Evolutionary conservation across 2,113 vertebrate species (phyloP), one percentile per base, ranked within the genome.

Genomic region (Phrynosoma blainvillii): DNA sequence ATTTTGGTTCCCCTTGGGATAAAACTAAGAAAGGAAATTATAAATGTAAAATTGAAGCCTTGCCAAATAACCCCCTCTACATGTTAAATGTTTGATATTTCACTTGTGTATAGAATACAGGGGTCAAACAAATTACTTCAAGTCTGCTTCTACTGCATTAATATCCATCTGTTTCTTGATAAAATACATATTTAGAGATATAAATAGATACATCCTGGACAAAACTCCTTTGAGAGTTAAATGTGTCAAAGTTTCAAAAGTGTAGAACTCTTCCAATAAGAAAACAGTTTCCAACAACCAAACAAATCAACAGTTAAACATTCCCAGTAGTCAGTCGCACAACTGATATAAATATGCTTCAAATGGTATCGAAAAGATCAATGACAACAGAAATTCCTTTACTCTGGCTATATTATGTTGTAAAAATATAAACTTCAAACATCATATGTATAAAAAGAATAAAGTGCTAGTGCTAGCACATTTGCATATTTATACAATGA

Each of bases 161-260:
- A 56, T 36, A 54, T 36, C 20, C 74, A 79, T 11, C 47, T 71
- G 32, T 56, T 84, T 76, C 65, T 70, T 83, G 62, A 88, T 83
- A 65, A 27, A 65, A 16, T 68, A 11, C 42, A 2, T 18, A 21
- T 27, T 2, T 5, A 36, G 65, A 18, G 11, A 25, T 36, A 27
- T 9, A 18, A 32, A 5, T 5, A 82, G 25, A 27, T 27, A 68
- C 14, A 65, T 70, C 78, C 42, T 77, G 56, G 36, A 16, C 4
- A 18, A 32, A 85, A 76, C 2, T 74, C 75, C 32, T n/a, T 0
- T 42, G 83, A 86, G 82, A 85, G 84, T 18, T 1, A 88, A 6
- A 78, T 30, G 7, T 18, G 25, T 77, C 71, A n/a, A 77, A 32
- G 79, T 12, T 85, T 87, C 70, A 92, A 71, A 89, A 84, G 80